Conservation (phyloP, 1,140 invertebrate species). For the Drosophila ironensis region DNA sequence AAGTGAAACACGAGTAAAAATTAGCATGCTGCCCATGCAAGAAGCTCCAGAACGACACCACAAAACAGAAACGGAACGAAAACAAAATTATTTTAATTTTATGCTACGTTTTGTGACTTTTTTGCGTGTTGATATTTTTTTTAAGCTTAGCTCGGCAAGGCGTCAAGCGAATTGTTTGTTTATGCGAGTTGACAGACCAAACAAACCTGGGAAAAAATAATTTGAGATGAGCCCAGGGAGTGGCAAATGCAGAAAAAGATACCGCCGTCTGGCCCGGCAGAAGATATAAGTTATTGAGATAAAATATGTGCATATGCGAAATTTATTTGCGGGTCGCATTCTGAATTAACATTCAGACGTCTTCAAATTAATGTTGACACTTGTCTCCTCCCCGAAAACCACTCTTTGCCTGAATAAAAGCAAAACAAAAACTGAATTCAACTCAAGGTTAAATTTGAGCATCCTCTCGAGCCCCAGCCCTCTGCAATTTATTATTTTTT, state of each 20-base stretch:
- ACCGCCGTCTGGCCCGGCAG: conserved; percentile 3
- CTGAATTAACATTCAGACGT: conserved; percentile 63
- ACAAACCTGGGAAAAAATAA: conserved; percentile 48
- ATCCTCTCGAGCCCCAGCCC: neutral
- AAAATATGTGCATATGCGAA: conserved; percentile 51
- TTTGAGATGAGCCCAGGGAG: conserved; percentile 56
- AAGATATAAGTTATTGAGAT: conserved; percentile 55
- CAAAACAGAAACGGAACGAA: conserved; percentile 54
- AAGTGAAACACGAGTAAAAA: conserved; percentile 10
- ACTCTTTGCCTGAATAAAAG: conserved; percentile 8
- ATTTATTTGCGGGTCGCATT: conserved; percentile 67
- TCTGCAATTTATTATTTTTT: conserved; percentile 9
- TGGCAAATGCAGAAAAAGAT: conserved; percentile 58
- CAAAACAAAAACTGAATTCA: conserved; percentile 45
- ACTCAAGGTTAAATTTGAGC: conserved; percentile 47
- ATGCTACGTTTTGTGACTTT: conserved; percentile 27
- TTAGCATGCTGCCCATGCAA: conserved; percentile 63
- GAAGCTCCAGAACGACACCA: conserved; percentile 46
- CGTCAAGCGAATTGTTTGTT: conserved; percentile 68
- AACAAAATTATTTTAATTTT: conserved; percentile 64
- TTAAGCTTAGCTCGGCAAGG: conserved; percentile 28
- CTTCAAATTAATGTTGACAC: conserved; percentile 74
- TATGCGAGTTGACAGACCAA: conserved; percentile 67
- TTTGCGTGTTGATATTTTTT: conserved; percentile 6
- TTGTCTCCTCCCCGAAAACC: conserved; percentile 39